phyloP scores from a whole-genome alignment of 2,113 vertebrate genomes.

The Rafetus swinhoei region DNA sequence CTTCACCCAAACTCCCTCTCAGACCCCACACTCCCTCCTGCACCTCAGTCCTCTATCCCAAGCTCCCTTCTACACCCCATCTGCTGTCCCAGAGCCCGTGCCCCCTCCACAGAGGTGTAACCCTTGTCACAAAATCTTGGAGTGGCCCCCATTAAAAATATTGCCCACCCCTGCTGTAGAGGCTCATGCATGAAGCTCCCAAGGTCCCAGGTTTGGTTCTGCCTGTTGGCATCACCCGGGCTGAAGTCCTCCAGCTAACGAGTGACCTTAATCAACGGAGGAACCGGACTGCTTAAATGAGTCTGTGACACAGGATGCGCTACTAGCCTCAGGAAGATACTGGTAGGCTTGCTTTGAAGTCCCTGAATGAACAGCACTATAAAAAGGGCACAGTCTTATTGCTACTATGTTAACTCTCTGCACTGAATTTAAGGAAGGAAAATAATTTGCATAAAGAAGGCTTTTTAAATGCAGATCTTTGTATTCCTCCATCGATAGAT shows the following conservation, averaged over 20 bases:
- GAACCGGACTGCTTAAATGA: neutral
- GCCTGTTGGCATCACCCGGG: neutral
- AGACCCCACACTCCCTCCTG: no score
- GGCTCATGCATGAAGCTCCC: no score
- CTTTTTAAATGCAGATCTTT: slow-evolving; percentile 34
- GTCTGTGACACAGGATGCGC: neutral
- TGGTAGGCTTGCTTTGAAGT: neutral
- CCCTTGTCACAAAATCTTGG: no score
- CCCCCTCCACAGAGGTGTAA: no score
- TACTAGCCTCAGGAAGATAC: neutral
- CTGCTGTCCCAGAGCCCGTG: no score
- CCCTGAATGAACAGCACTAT: slow-evolving; percentile 28
- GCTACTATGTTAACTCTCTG: neutral
- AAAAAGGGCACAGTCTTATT: neutral
- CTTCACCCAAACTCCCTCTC: no score
- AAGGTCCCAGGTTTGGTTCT: no score
- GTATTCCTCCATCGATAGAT: slow-evolving; percentile 26
- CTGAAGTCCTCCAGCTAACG: neutral
- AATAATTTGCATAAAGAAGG: slow-evolving; percentile 35
- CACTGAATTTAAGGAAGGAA: slow-evolving; percentile 40
- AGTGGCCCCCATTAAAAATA: no score
- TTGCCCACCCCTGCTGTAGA: no score
- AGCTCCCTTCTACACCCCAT: no score
- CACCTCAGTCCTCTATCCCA: no score
- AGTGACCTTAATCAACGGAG: neutral